A percentile compares a stretch with the other conserved stretches of the same genome.
Conservation (phyloP, 2,888 invertebrate genomes). For the Kuschelorhynchus macadamiae region DNA sequence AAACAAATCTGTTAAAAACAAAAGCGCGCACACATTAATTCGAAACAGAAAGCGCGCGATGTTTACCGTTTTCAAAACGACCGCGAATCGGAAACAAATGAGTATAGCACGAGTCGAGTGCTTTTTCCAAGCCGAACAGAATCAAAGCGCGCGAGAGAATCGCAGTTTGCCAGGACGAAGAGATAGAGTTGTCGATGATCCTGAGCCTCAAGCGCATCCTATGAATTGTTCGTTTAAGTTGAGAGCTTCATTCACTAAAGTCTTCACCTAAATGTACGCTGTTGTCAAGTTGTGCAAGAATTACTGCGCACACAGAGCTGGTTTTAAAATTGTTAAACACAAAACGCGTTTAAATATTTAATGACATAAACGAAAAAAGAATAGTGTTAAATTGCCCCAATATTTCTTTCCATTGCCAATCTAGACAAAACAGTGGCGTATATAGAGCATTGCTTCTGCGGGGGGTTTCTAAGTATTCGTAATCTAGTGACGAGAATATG, state of each 20-base stretch:
- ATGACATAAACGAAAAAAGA: no score
- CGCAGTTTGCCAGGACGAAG: slow-evolving; percentile 29
- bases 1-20: slow-evolving; percentile 2
- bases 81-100: slow-evolving; percentile 36
- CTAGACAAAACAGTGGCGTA: no score
- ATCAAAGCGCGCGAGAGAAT: slow-evolving; percentile 25
- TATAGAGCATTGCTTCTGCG: no score
- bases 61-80: slow-evolving; percentile 21
- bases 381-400: no score
- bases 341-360: no score
- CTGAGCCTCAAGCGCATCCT: slow-evolving; percentile 16
- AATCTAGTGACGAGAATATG: no score
- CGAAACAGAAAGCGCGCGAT: slow-evolving; percentile 17
- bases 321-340: no score
- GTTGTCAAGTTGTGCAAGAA: slow-evolving; percentile 13
- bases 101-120: slow-evolving; percentile 26
- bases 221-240: background rate
- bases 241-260: background rate
- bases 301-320: no score
- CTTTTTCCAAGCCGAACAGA: slow-evolving; percentile 19
- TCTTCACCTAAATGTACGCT: background rate
- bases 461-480: no score
- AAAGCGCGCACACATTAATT: slow-evolving; percentile 6
- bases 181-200: slow-evolving; percentile 8
- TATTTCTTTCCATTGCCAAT: no score